Percentiles rank a stretch among this genome's conserved stretches.
Evolutionary conservation across 2,888 invertebrate species (phyloP).

Genomic region (Alviniconcha strummeri): DNA sequence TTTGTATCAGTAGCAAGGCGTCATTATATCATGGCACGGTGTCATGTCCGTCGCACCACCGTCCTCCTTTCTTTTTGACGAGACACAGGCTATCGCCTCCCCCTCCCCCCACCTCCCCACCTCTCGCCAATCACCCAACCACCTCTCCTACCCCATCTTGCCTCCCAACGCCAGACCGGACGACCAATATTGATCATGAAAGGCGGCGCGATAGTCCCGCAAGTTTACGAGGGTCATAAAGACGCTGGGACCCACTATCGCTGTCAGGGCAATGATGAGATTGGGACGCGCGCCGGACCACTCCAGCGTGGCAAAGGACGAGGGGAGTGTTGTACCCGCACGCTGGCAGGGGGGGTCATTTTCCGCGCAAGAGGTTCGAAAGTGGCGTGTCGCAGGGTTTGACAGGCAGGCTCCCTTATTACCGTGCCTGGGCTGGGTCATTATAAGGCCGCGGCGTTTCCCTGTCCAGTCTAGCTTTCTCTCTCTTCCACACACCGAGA

Average conservation of each 20-base stretch:
- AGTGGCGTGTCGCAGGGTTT: background rate
- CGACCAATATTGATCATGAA: constrained; percentile 15
- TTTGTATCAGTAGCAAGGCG: no score
- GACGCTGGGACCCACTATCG: background rate
- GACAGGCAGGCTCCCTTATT: background rate
- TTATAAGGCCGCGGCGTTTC: background rate
- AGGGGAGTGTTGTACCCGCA: background rate
- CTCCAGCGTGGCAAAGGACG: background rate
- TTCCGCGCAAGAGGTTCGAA: background rate
- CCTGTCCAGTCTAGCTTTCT: no score
- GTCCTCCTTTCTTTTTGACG: background rate
- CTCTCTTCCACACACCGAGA: no score
- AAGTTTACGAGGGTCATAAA: constrained; percentile 8
- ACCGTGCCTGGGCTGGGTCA: background rate
- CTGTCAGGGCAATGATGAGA: background rate
- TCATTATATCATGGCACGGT: no score
- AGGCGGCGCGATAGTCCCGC: background rate
- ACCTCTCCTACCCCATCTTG: background rate
- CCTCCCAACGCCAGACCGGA: background rate
- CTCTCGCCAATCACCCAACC: background rate
- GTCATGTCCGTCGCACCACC: no score
- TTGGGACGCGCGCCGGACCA: constrained; percentile 2
- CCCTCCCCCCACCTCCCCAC: background rate
- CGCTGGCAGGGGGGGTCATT: background rate
- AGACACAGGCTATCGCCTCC: background rate